A percentile compares a stretch with the other conserved stretches of the same genome.
Evolutionary conservation across 2,888 invertebrate species (phyloP).

Genomic region (Volucella inanis): DNA sequence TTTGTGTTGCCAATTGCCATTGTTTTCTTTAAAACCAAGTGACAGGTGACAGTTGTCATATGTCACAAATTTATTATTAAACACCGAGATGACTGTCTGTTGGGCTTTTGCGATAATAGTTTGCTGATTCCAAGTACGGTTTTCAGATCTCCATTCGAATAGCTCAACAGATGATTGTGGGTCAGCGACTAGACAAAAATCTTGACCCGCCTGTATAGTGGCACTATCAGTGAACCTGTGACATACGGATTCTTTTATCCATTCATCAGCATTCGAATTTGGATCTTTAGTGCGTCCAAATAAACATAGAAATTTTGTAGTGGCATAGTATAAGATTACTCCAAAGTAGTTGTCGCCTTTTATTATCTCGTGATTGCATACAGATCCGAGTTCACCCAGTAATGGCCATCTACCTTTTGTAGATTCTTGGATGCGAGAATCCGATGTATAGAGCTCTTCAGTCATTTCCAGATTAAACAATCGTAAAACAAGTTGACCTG

Average conservation of each 20-base stretch:
- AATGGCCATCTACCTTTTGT: slow-evolving; percentile 46
- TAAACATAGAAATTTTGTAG: slow-evolving; percentile 26
- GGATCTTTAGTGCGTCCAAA: not conserved
- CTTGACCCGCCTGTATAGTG: not conserved
- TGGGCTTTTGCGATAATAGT: not conserved
- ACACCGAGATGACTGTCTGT: not conserved
- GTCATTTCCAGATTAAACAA: slow-evolving; percentile 42
- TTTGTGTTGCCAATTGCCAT: slow-evolving; percentile 7
- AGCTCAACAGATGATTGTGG: slow-evolving; percentile 17
- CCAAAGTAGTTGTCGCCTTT: slow-evolving; percentile 34
- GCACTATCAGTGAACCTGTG: slow-evolving; percentile 11
- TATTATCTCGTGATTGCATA: slow-evolving; percentile 16
- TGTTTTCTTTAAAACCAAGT: slow-evolving; percentile 9
- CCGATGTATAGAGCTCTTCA: slow-evolving; percentile 44
- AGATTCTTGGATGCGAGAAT: not conserved
- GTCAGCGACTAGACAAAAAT: slow-evolving; percentile 22
- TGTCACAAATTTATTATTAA: slow-evolving; percentile 28
- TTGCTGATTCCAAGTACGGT: slow-evolving; percentile 7
- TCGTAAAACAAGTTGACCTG: slow-evolving; percentile 29
- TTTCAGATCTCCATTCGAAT: slow-evolving; percentile 13
- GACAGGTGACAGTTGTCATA: slow-evolving; percentile 20
- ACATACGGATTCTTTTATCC: slow-evolving; percentile 19
- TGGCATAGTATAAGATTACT: slow-evolving; percentile 14
- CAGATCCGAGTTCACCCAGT: slow-evolving; percentile 21
- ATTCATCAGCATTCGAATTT: not conserved